Evolutionary conservation across 2,797 vertebrate species (phyloP), one percentile per base, ranked within the genome.

Genomic region (Ctenosaura bakeri): DNA sequence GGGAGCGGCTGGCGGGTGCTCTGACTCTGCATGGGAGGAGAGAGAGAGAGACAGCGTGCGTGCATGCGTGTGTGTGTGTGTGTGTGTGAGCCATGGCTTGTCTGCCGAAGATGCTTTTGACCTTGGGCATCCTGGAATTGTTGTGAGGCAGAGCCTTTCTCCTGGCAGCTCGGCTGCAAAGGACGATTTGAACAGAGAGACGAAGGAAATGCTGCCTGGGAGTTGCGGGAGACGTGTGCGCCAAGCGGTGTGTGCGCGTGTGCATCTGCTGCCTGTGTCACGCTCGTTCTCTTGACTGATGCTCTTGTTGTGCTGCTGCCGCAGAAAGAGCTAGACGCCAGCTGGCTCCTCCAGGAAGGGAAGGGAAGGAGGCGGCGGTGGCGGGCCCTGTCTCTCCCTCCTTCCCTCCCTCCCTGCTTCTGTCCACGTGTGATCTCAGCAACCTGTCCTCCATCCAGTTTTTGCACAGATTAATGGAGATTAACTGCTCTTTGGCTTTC

Each of bases 401-500:
- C 42, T 0, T 52, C 3, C 1, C 20, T 29, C 14, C 22, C 50
- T 8, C 32, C 46, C 29, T 7, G 3, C 8, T 32, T 9, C 32
- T 22, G 14, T 6, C 16, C 29, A 5, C 6, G n/a, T 13, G 10
- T 22, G n/a, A 10, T 35, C 54, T 56, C n/a, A 13, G n/a, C 16
- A 24, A 26, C 35, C 76, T 35, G 32, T 24, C 77, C 38, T 64
- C n/a, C 77, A 78, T 32, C 50, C 52, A 52, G 69, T 88, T 18
- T 69, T 88, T 52, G 46, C n/a, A 18, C 78, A 88, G 42, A 80
- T 80, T 29, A 35, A 80, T 29, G 42, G 46, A 88, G 32, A 88
- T 80, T 71, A 69, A 80, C 80, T 80, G 69, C 62, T 54, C 8
- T 54, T 64, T 38, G 22, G 22, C 46, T 79, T 62, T 32, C 77